These are phyloP conservation scores for Sebastes schlegelii DNA, from an alignment of 2,113 vertebrate genomes.

Conservation along the genomic window DNA sequence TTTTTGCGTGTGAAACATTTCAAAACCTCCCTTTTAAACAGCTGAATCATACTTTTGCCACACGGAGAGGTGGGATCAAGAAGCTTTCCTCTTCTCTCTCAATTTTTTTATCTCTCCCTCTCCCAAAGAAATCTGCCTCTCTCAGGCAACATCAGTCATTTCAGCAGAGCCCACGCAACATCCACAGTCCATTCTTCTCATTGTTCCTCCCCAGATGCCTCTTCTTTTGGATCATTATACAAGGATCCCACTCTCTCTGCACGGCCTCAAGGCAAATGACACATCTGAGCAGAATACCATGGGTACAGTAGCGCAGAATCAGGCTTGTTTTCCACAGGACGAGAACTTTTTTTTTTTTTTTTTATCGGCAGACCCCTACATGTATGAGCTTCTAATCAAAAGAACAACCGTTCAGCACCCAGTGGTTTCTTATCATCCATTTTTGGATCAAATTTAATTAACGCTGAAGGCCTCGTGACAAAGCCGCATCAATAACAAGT, in stretches of 20 bases:
- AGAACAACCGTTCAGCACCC: background rate
- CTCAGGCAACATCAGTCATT: constrained; percentile 55
- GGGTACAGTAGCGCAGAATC: constrained; percentile 34
- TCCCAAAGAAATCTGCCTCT: constrained; percentile 27
- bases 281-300: constrained; percentile 46
- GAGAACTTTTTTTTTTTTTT: background rate
- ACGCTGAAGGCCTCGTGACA: background rate
- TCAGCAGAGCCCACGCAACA: constrained; percentile 63
- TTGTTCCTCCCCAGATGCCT: constrained; percentile 46
- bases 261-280: constrained; percentile 55
- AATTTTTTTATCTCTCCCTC: constrained; percentile 10
- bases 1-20: constrained; percentile 26
- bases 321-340: constrained; percentile 21
- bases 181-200: constrained; percentile 47
- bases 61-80: constrained; percentile 52
- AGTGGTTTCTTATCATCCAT: background rate
- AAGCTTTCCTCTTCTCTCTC: constrained; percentile 30
- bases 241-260: constrained; percentile 61
- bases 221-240: constrained; percentile 49
- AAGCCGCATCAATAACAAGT: constrained; percentile 13
- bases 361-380: background rate
- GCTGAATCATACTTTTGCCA: constrained; percentile 42
- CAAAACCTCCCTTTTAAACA: constrained; percentile 13
- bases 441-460: background rate
- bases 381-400: constrained; percentile 3